phyloP scores from a whole-genome alignment of 2,888 invertebrate genomes.

The Polia nebulosa region DNA sequence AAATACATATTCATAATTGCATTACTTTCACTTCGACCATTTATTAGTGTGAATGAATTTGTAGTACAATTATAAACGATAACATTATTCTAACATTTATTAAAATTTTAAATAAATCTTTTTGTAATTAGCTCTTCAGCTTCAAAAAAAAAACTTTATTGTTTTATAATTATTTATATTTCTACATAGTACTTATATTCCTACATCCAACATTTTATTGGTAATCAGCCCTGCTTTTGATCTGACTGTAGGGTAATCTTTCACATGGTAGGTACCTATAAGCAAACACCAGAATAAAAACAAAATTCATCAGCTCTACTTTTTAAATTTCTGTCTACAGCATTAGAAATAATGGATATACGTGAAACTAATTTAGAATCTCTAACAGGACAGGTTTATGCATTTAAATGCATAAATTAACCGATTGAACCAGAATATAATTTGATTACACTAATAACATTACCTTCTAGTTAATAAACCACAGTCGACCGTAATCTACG shows the following conservation, averaged over 20 bases:
- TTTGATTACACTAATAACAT: conserved; percentile 23
- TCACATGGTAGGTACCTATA: not conserved
- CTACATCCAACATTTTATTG: not conserved
- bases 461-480: conserved; percentile 41
- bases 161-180: not conserved
- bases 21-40: conserved; percentile 33
- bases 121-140: too few species aligned
- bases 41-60: conserved; percentile 1
- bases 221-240: not conserved
- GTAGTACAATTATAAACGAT: not conserved
- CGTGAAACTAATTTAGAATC: conserved; percentile 8
- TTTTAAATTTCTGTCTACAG: conserved; percentile 2
- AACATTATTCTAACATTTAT: too few species aligned
- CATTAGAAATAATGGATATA: conserved; percentile 14
- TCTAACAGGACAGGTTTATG: not conserved
- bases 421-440: not conserved
- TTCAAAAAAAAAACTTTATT: too few species aligned
- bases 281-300: not conserved
- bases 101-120: too few species aligned
- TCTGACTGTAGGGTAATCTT: not conserved
- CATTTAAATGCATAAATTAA: conserved; percentile 23
- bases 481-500: conserved; percentile 20
- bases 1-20: conserved; percentile 42
- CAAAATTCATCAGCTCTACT: not conserved
- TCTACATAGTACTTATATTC: not conserved